Conservation (phyloP, 2,888 invertebrate species). For the Tanypteryx hageni region DNA sequence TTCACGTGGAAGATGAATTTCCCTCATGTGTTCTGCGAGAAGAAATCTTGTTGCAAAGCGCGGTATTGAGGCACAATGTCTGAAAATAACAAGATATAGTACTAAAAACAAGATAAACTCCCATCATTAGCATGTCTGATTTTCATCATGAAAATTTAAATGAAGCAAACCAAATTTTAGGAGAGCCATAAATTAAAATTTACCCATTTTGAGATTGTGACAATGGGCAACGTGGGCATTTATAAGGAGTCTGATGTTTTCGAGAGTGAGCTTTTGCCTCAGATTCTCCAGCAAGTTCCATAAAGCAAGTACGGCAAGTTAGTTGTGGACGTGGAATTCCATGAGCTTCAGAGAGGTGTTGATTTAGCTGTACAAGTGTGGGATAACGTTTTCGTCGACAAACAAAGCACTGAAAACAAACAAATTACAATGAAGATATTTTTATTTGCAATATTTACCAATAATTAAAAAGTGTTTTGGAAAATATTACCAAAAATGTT, state of each 20-base stretch:
- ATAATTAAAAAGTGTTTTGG: too few relatives aligned
- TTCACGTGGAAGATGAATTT: conserved; percentile 38
- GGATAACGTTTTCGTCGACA: conserved; percentile 67
- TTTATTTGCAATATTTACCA: too few relatives aligned
- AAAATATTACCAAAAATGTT: too few relatives aligned
- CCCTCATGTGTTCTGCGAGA: conserved; percentile 43
- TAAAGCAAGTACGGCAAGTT: conserved; percentile 68
- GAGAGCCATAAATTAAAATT: neutral
- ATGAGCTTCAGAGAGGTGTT: conserved; percentile 66
- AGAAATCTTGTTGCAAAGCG: conserved; percentile 49
- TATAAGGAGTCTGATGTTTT: conserved; percentile 67
- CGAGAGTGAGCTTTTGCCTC: conserved; percentile 67
- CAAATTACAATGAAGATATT: neutral
- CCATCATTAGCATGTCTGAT: neutral
- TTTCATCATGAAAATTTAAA: too few relatives aligned
- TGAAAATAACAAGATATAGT: neutral
- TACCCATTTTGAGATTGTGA: conserved; percentile 32
- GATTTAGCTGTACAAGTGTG: conserved; percentile 54
- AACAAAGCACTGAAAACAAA: conserved; percentile 67
- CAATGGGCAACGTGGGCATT: conserved; percentile 65
- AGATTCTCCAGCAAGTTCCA: conserved; percentile 66
- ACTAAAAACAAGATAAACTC: neutral
- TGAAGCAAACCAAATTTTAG: neutral
- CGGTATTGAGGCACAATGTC: conserved; percentile 2
- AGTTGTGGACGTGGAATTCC: conserved; percentile 67